Base-by-base conservation (phyloP, 2,113 vertebrate species). In the Epinephelus fuscoguttatus region DNA sequence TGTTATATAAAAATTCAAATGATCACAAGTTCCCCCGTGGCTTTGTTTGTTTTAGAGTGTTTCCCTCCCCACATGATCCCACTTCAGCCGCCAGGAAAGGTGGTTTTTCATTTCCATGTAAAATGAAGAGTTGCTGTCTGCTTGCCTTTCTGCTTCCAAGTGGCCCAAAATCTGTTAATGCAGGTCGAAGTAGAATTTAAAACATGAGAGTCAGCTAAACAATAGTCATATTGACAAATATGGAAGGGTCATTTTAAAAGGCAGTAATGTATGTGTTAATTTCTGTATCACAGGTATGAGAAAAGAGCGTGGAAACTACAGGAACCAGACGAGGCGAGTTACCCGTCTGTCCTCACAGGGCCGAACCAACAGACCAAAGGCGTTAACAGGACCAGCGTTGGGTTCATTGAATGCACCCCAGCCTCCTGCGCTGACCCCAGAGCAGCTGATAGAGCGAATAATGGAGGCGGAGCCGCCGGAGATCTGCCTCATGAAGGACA, bases 391-490 rank as follows among this genome's bases (percentile, higher is more conserved):
- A 92, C 82, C 95, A 80, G 77, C 86, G 86, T 18, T 70, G 42
- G 8, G 0, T 40, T 75, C 0, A 4, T 23, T 37, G 69, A 95
- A 82, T 47, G 93, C 95, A 57, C 88, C 93, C 14, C 88, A 87
- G 42, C 89, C 94, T 40, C 84, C 89, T 0, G 10, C 87, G 0
- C 89, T 97, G 84, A 97, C 95, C 27, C 96, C 98, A 0, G 97
- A 98, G 90, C 97, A 98, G 93, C 96, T 99, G 75, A 97, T 99
- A 23, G 88, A 95, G 13, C 95, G 94, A 0, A 96, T 99, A 2
- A 94, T 98, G 68, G 97, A 99, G 81, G 98, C 97, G 0, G 98
- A 99, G 87, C 98, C 98, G 0, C 98, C 98, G 0, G 94, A 97
- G 0, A 97, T 99, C 87, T 95, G 96, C 63, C 94, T 96, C 81